A percentile compares a stretch with the other conserved stretches of the same genome.
These are phyloP conservation scores for Orius laevigatus DNA, from an alignment of 1,140 invertebrate genomes.

Conservation along the genomic window DNA sequence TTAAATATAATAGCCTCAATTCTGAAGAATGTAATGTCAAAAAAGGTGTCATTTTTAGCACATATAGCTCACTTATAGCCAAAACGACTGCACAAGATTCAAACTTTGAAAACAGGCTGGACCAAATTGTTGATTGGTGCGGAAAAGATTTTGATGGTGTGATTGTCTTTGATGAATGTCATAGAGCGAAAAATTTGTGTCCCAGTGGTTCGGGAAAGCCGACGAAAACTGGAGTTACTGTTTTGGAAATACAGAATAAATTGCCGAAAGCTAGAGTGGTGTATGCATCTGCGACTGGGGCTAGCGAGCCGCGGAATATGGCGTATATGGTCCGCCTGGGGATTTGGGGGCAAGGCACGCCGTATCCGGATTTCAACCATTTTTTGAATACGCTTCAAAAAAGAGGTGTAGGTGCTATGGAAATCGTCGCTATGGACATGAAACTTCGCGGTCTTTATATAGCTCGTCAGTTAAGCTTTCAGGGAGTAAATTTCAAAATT, in stretches of 20 bases:
- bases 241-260: constrained; percentile 87
- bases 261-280: constrained; percentile 90
- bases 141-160: constrained; percentile 88
- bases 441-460: constrained; percentile 97
- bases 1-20: constrained; percentile 92
- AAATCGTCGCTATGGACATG: constrained; percentile 99
- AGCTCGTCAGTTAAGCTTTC: constrained; percentile 92
- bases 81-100: constrained; percentile 75
- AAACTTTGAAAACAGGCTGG: constrained; percentile 84
- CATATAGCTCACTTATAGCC: constrained; percentile 94
- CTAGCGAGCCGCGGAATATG: constrained; percentile 96
- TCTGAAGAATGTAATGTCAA: constrained; percentile 83
- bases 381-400: constrained; percentile 94
- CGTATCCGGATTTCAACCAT: constrained; percentile 84
- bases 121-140: constrained; percentile 93
- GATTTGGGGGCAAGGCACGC: constrained; percentile 91
- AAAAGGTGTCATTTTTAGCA: constrained; percentile 93
- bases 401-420: constrained; percentile 96
- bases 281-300: constrained; percentile 95
- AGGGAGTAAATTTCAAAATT: constrained; percentile 87
- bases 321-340: constrained; percentile 97
- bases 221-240: constrained; percentile 69
- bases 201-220: constrained; percentile 90
- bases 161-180: constrained; percentile 98
- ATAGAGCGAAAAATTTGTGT: constrained; percentile 95